Percentiles rank a stretch among this genome's conserved stretches.
phyloP scores from a whole-genome alignment of 2,888 invertebrate genomes.

The Synanthedon vespiformis region DNA sequence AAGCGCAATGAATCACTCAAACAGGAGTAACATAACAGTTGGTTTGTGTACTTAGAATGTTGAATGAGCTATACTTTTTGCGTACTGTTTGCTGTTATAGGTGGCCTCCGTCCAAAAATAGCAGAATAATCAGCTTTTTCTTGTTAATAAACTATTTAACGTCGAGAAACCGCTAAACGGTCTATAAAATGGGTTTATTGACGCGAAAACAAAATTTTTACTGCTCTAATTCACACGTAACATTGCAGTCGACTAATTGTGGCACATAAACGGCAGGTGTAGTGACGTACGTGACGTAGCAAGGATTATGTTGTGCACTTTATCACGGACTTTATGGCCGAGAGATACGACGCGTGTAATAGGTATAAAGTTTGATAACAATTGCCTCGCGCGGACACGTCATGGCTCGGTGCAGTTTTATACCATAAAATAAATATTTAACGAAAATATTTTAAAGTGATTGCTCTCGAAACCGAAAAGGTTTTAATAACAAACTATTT shows the following conservation, averaged over 20 bases:
- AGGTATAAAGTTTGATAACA: no score
- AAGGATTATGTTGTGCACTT: not conserved
- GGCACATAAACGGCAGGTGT: slow-evolving; percentile 7
- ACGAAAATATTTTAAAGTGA: no score
- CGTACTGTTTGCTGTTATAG: slow-evolving; percentile 15
- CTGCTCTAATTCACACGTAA: slow-evolving; percentile 18
- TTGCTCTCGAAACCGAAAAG: no score
- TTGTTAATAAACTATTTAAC: slow-evolving; percentile 18
- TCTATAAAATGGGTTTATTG: slow-evolving; percentile 34
- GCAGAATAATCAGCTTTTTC: slow-evolving; percentile 20
- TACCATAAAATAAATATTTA: no score
- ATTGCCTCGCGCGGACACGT: no score
- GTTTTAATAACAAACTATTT: no score
- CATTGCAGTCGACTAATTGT: slow-evolving; percentile 10
- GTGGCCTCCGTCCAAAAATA: slow-evolving; percentile 28
- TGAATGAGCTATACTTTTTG: slow-evolving; percentile 19
- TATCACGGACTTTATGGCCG: not conserved
- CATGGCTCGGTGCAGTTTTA: no score
- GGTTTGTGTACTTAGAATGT: slow-evolving; percentile 13
- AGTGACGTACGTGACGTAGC: slow-evolving; percentile 4
- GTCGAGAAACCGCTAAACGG: slow-evolving; percentile 32
- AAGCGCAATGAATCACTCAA: slow-evolving; percentile 11
- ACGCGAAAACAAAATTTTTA: slow-evolving; percentile 5
- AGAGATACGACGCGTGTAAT: no score
- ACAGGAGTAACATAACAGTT: slow-evolving; percentile 1